Conservation (phyloP, 2,888 invertebrate species). For the Lasioglossum malachurum region DNA sequence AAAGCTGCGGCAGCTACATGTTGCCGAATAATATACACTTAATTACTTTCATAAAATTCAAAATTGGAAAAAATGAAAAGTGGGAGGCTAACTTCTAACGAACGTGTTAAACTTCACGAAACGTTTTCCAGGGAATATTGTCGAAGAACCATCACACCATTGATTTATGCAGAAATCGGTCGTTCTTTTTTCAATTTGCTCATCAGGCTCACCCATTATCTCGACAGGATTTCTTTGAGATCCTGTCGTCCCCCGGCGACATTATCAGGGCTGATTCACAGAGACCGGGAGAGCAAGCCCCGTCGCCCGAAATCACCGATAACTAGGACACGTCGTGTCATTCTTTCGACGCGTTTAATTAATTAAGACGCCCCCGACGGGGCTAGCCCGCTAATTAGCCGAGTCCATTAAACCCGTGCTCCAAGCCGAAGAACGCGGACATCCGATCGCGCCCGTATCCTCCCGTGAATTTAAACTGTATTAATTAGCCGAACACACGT, state of each 20-base stretch:
- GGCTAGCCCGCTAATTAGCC: conserved; percentile 35
- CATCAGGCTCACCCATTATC: background rate
- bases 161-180: background rate
- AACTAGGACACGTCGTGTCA: conserved; percentile 22
- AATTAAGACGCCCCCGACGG: conserved; percentile 32
- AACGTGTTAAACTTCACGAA: too few species aligned
- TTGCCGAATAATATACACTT: too few species aligned
- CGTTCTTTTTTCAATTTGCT: background rate
- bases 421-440: conserved; percentile 8
- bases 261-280: conserved; percentile 16
- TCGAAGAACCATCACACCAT: background rate
- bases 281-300: background rate
- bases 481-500: conserved; percentile 31
- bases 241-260: conserved; percentile 4
- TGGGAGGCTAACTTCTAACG: too few species aligned
- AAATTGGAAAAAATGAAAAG: too few species aligned
- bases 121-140: background rate
- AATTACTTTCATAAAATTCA: too few species aligned
- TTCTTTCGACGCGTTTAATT: conserved; percentile 37
- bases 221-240: background rate
- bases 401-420: conserved; percentile 27
- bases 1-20: too few species aligned
- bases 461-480: conserved; percentile 13
- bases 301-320: conserved; percentile 41
- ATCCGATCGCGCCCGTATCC: background rate